Conservation (phyloP, 2,113 vertebrate species). For the Etia nguti region DNA sequence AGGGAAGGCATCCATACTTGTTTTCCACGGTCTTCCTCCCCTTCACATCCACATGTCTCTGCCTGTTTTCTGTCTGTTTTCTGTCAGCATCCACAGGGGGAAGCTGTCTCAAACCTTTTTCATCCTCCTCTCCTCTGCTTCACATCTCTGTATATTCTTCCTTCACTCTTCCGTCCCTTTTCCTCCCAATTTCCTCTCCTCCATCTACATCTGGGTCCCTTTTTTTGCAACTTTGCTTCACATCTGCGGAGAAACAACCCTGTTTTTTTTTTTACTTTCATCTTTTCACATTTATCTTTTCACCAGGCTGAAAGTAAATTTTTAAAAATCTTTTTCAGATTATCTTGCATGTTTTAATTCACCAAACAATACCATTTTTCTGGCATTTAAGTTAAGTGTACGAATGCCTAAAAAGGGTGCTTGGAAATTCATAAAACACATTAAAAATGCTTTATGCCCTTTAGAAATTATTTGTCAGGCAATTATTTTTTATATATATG, state of each 20-base stretch:
- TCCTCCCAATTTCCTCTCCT: accelerated
- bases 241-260: neutral
- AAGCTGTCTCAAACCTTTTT: neutral
- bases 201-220: neutral
- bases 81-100: constrained; percentile 26
- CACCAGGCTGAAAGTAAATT: neutral
- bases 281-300: neutral
- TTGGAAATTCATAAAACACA: neutral
- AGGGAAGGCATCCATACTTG: constrained; percentile 3
- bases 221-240: neutral
- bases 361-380: neutral
- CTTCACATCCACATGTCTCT: neutral
- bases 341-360: neutral
- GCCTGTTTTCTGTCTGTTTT: constrained; percentile 16
- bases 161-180: neutral
- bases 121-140: neutral
- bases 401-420: accelerated
- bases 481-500: neutral
- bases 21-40: neutral
- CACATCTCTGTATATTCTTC: neutral
- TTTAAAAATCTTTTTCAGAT: accelerated
- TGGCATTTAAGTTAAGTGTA: neutral
- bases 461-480: neutral
- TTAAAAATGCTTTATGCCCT: neutral
- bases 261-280: neutral